Conservation (phyloP, 2,797 vertebrate species). For the Tadarida brasiliensis region DNA sequence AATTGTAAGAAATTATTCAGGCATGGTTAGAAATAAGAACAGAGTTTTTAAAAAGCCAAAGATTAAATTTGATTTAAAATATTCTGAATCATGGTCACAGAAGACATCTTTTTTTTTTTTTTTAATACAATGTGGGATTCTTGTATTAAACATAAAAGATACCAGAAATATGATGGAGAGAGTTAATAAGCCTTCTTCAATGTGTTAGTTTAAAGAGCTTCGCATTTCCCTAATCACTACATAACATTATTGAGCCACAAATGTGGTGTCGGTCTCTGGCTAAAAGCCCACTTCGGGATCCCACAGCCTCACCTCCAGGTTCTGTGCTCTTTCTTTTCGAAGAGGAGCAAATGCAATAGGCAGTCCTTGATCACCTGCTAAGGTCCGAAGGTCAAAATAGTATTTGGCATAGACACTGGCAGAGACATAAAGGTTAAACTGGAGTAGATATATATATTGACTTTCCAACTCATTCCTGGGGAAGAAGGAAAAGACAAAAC, state of each 20-base stretch:
- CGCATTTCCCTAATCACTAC: slow-evolving; percentile 72
- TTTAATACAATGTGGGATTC: neutral
- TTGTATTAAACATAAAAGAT: slow-evolving; percentile 1
- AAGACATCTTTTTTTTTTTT: no score
- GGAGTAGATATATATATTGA: slow-evolving; percentile 94
- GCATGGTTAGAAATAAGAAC: neutral
- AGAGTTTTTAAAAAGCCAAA: slow-evolving; percentile 32
- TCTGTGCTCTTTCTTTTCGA: slow-evolving; percentile 91
- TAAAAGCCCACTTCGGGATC: neutral
- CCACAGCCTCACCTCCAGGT: slow-evolving; percentile 89
- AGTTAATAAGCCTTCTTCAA: slow-evolving; percentile 77
- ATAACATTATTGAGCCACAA: slow-evolving; percentile 78
- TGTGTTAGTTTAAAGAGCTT: slow-evolving; percentile 78
- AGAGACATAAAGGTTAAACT: slow-evolving; percentile 91
- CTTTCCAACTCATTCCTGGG: slow-evolving; percentile 97
- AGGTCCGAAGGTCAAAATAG: slow-evolving; percentile 92
- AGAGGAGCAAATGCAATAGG: slow-evolving; percentile 91
- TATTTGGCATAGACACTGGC: slow-evolving; percentile 93
- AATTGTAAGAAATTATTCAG: slow-evolving; percentile 24
- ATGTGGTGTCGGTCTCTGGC: slow-evolving; percentile 57
- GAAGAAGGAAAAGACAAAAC: slow-evolving; percentile 77
- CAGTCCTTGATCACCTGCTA: slow-evolving; percentile 91
- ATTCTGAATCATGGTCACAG: slow-evolving; percentile 41
- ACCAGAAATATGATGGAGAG: slow-evolving; percentile 25
- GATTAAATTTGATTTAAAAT: slow-evolving; percentile 53